Conservation (phyloP, 2,113 vertebrate genomes). For the Oncorhynchus tshawytscha region DNA sequence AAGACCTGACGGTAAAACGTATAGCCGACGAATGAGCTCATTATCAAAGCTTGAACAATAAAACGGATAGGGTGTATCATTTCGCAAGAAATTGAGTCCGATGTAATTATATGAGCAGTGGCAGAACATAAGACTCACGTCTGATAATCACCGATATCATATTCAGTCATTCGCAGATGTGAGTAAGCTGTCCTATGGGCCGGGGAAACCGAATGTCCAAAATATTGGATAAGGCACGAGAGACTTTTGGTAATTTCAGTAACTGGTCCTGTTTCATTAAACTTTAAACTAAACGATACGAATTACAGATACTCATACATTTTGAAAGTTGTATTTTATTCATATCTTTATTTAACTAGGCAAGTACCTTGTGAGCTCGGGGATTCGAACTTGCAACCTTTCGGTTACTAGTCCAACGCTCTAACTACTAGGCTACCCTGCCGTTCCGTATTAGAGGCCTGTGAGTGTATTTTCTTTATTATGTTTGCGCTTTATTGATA, state of each 20-base stretch:
- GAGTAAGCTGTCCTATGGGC: not conserved
- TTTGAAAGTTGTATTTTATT: no score
- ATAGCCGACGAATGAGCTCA: not conserved
- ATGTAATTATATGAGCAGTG: constrained; percentile 20
- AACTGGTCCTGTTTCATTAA: not conserved
- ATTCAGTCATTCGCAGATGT: constrained; percentile 44
- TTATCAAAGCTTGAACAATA: not conserved
- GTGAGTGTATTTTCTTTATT: no score
- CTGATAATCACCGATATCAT: constrained; percentile 45
- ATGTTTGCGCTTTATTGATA: no score
- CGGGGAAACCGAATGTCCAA: constrained; percentile 32
- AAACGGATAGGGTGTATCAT: not conserved
- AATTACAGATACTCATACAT: not conserved
- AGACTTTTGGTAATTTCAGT: constrained; percentile 23
- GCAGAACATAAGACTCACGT: not conserved
- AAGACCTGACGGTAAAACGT: not conserved
- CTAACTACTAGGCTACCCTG: no score
- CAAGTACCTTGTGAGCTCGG: no score
- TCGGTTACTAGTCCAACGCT: no score
- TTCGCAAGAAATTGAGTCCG: constrained; percentile 1
- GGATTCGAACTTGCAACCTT: no score
- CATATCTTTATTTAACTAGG: no score
- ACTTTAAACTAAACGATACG: not conserved
- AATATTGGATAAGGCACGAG: constrained; percentile 40
- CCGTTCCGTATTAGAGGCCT: no score